A percentile compares a stretch with the other conserved stretches of the same genome.
phyloP scores from a whole-genome alignment of 2,888 invertebrate species.

The Callyntrura guangdongensis region DNA sequence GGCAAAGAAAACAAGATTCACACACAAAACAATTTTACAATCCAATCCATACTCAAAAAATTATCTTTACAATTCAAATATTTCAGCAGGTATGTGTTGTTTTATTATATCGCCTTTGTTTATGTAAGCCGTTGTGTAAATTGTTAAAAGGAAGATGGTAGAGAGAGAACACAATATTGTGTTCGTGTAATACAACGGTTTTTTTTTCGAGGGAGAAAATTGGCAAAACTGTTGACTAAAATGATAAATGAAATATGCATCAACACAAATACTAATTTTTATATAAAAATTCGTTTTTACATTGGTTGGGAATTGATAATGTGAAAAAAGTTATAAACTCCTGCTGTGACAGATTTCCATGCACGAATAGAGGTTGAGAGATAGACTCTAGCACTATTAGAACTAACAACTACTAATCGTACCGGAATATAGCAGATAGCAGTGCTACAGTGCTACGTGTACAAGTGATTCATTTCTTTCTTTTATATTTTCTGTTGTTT shows the following conservation, averaged over 20 bases:
- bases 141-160: background rate
- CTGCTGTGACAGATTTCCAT: constrained; percentile 78
- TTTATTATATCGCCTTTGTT: constrained; percentile 59
- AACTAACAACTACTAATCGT: too few relatives aligned
- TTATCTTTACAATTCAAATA: constrained; percentile 28
- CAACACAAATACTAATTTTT: constrained; percentile 40
- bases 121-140: constrained; percentile 11
- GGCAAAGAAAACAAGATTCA: constrained; percentile 51
- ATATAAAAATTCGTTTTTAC: constrained; percentile 21
- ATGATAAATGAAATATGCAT: constrained; percentile 69
- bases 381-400: too few relatives aligned
- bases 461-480: constrained; percentile 75
- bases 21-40: constrained; percentile 39
- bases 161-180: too few relatives aligned
- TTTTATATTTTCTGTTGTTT: constrained; percentile 32
- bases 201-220: constrained; percentile 18
- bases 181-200: constrained; percentile 34
- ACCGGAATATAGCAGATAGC: constrained; percentile 12
- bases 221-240: constrained; percentile 46
- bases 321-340: constrained; percentile 48
- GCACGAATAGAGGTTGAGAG: constrained; percentile 52
- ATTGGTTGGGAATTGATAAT: background rate
- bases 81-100: constrained; percentile 52
- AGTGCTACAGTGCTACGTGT: constrained; percentile 56
- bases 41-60: constrained; percentile 12